These are phyloP conservation scores for Muscicapa adusta DNA, from an alignment of 2,113 vertebrate genomes.

Conservation along the genomic window DNA sequence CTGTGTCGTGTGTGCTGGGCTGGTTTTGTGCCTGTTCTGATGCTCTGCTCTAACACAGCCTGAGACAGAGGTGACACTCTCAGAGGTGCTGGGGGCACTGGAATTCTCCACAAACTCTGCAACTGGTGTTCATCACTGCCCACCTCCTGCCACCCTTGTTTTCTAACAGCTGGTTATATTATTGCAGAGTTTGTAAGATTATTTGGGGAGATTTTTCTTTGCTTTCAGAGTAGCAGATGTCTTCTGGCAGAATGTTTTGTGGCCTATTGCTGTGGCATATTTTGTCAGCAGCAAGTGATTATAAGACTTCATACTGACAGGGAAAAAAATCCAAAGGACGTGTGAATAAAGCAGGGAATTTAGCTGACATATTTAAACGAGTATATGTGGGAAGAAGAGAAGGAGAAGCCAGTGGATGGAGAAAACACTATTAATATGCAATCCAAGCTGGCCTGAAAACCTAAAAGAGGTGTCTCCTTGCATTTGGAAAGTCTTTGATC, in stretches of 20 bases:
- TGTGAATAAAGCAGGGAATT: background rate
- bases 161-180: background rate
- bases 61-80: background rate
- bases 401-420: background rate
- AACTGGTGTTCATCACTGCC: background rate
- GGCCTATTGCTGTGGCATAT: background rate
- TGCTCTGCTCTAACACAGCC: background rate
- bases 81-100: background rate
- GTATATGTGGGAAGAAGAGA: background rate
- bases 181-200: background rate
- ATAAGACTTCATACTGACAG: background rate
- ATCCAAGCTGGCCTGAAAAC: constrained; percentile 42
- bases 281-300: background rate
- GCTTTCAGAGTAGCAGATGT: background rate
- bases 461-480: constrained; percentile 23
- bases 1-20: background rate
- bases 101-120: accelerated
- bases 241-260: background rate
- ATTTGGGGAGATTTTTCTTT: background rate
- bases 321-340: background rate
- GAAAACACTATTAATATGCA: constrained; percentile 26
- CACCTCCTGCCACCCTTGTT: background rate
- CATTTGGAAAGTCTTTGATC: constrained; percentile 12
- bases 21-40: background rate
- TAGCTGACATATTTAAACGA: background rate